phyloP scores from a whole-genome alignment of 2,888 invertebrate genomes.

The Drosophila dives region DNA sequence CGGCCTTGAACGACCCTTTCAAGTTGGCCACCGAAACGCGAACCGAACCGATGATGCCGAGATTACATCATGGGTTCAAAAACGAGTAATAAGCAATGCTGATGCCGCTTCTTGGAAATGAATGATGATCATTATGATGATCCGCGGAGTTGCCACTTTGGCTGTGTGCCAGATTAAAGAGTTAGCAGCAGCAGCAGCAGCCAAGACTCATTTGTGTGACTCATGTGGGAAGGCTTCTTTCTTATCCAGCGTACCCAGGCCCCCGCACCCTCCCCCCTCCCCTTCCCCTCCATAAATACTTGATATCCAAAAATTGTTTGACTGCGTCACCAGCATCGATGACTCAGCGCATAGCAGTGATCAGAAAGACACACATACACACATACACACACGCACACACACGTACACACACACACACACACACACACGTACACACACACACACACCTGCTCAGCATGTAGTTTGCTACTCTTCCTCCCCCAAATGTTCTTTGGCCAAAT shows the following conservation, averaged over 20 bases:
- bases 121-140: conserved; percentile 2
- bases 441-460: conserved; percentile 1
- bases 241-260: conserved; percentile 8
- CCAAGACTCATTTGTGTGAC: conserved; percentile 17
- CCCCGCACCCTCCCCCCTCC: background rate
- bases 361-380: background rate
- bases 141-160: conserved; percentile 11
- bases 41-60: conserved; percentile 5
- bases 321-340: conserved; percentile 55
- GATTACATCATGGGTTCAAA: conserved; percentile 55
- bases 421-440: background rate
- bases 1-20: conserved; percentile 55
- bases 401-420: background rate
- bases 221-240: conserved; percentile 54
- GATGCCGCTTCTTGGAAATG: conserved; percentile 2
- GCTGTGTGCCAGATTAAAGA: conserved; percentile 25
- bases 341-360: conserved; percentile 51
- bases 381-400: background rate
- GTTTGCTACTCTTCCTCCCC: background rate
- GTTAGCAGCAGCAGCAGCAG: conserved; percentile 23
- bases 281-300: background rate
- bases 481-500: conserved; percentile 25
- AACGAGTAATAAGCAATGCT: background rate
- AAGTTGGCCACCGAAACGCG: conserved; percentile 27
- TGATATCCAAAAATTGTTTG: conserved; percentile 6